Evolutionary conservation across 2,797 vertebrate genomes (phyloP), one percentile per base, ranked within the genome.

Genomic region (Potorous gilbertii): DNA sequence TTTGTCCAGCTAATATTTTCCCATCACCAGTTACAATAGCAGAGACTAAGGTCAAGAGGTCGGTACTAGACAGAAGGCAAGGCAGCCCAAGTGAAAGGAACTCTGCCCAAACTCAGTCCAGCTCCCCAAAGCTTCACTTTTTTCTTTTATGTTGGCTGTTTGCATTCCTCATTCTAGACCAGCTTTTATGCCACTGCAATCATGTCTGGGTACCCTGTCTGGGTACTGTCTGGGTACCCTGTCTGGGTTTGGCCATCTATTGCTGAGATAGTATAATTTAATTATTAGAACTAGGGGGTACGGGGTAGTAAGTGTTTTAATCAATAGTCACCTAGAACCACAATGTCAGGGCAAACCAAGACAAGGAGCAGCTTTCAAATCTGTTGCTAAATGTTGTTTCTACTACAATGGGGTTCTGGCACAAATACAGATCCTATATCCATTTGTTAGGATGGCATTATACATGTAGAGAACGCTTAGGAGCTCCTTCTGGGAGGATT

Each of bases 1-100:
- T 95, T n/a, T 92, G 62, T 55, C 56, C 93, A 54, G 96, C 55
- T n/a, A 74, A 40, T 46, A 59, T 92, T 59, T n/a, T 90, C 92
- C 57, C 54, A 0, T 27, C 40, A 87, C 74, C 10, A 28, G 24
- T 94, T 52, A 91, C 92, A 57, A 46, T 92, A 34, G 54, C 56
- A 18, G 12, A 56, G 31, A 92, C 10, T 4, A 40, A 52, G 21
- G 54, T 0, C 21, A 87, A 21, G 54, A 74, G 29, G 57, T 46
- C 74, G 18, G 12, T 14, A 2, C 13, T 5, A 93, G 66, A 13
- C 0, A 93, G 18, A 81, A 24, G 74, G 55, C 91, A 57, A 54
- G 11, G 40, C 74, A 50, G 10, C 27, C n/a, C 40, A 87, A 46
- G 74, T 87, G 40, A 50, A 50, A 46, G 74, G 40, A 87, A 46